Conservation (phyloP, 1,140 invertebrate species). For the Paralvinella palmiformis region DNA sequence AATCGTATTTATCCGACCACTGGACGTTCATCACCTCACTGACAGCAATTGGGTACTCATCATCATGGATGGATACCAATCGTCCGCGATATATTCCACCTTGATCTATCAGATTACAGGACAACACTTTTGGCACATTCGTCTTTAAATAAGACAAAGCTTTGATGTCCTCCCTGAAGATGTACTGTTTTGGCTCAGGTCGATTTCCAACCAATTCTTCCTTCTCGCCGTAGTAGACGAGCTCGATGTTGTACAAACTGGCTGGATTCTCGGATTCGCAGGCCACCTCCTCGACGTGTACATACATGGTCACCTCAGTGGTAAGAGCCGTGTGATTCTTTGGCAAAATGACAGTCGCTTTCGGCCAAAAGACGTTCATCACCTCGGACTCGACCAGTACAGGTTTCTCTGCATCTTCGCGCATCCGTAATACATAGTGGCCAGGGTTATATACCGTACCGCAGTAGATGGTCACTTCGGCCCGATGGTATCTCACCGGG, state of each 20-base stretch:
- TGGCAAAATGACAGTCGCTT: not conserved
- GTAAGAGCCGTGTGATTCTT: not conserved
- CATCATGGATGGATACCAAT: slow-evolving; percentile 1
- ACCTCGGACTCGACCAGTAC: slow-evolving; percentile 2
- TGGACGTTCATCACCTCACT: slow-evolving; percentile 11
- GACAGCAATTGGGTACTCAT: not conserved
- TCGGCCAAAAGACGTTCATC: slow-evolving; percentile 2
- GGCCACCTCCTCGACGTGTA: not conserved
- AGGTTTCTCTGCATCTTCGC: not conserved
- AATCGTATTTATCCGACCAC: not conserved
- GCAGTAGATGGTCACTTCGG: slow-evolving; percentile 8
- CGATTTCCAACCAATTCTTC: not conserved
- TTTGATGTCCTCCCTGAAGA: not conserved
- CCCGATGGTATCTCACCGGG: not conserved
- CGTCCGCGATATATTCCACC: slow-evolving; percentile 7
- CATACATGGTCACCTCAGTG: not conserved
- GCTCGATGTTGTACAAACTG: not conserved
- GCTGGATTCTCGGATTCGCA: slow-evolving; percentile 2
- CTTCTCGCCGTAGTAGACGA: slow-evolving; percentile 8
- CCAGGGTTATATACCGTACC: slow-evolving; percentile 3
- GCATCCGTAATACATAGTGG: not conserved
- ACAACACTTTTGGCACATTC: not conserved
- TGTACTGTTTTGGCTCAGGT: not conserved
- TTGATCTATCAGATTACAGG: slow-evolving; percentile 1
- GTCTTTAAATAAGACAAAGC: not conserved